Evolutionary conservation across 2,113 vertebrate genomes (phyloP), one percentile per base, ranked within the genome.

Genomic region (Hyperoodon ampullatus): DNA sequence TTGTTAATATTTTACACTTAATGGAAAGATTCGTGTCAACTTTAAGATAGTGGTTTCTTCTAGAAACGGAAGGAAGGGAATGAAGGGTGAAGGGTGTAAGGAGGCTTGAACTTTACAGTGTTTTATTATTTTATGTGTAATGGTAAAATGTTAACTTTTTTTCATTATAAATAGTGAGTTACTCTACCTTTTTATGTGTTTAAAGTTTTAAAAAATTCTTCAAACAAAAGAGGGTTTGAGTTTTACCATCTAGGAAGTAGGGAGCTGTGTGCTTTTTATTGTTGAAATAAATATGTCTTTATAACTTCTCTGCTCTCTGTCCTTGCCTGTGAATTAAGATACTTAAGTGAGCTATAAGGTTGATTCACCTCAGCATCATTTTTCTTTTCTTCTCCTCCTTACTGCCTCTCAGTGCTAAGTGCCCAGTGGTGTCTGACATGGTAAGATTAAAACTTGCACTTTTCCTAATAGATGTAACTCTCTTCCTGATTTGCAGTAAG

Each of bases 401-500:
- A 80, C 42, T 88, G 95, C 13, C 0, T 0, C 89, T 95, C 84
- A 39, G 53, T 90, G 61, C 92, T 97, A 77, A 0, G 1, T 97
- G 83, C 94, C 89, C 89, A 15, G 81, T 71, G 39, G 95, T 87
- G 10, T 95, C 95, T 95, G 93, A 88, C 96, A 92, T 63, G 35
- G 35, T 60, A 89, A 95, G 88, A 92, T 95, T 83, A 97, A 97
- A 90, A 94, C 97, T 97, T 94, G 97, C 10, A 28, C 95, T 98
- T 98, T 97, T 93, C 77, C 85, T 98, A 90, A 96, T 98, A 88
- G 42, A 97, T 96, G 78, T 47, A 96, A 60, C 95, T 90, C 95
- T 81, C 66, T 88, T 86, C 89, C 87, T 98, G 93, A 88, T 97
- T 96, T 97, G 93, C 95, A 97, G 87, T 96, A 97, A 96, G 66